phyloP scores from a whole-genome alignment of 2,113 vertebrate genomes.

The human region DNA sequence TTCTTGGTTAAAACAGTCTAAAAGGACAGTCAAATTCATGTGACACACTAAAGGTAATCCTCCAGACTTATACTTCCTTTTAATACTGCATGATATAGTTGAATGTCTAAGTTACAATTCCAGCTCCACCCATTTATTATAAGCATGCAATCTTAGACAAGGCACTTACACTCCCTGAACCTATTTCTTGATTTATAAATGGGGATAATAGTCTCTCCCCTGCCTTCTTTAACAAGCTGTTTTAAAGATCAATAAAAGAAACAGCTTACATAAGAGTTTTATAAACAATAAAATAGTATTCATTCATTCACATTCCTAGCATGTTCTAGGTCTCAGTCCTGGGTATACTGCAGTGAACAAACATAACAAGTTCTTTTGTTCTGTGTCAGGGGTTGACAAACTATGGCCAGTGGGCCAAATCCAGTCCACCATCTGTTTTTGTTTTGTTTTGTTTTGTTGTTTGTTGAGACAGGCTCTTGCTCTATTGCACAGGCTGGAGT shows the following conservation, averaged over 20 bases:
- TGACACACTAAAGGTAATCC: background rate
- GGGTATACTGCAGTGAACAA: background rate
- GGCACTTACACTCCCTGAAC: background rate
- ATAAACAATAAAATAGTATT: slow-evolving; percentile 4
- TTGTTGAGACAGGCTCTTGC: no score
- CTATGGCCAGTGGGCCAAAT: background rate
- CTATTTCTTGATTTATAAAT: background rate
- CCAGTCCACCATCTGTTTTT: background rate
- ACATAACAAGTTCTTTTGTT: background rate
- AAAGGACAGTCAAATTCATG: background rate
- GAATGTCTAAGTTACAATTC: background rate
- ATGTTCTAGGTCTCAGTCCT: background rate
- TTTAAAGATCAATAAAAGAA: slow-evolving; percentile 40
- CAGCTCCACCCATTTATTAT: background rate
- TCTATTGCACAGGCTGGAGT: no score
- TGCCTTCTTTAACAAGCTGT: slow-evolving; percentile 19
- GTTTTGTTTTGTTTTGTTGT: no score
- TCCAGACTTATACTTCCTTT: slow-evolving; percentile 25
- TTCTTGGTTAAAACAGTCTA: background rate
- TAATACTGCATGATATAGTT: background rate
- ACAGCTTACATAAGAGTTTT: background rate
- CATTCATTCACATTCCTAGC: background rate
- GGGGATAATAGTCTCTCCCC: background rate
- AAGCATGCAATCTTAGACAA: background rate
- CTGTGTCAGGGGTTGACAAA: background rate